Evolutionary conservation across 2,797 vertebrate species (phyloP).

Genomic region (Furcifer pardalis): DNA sequence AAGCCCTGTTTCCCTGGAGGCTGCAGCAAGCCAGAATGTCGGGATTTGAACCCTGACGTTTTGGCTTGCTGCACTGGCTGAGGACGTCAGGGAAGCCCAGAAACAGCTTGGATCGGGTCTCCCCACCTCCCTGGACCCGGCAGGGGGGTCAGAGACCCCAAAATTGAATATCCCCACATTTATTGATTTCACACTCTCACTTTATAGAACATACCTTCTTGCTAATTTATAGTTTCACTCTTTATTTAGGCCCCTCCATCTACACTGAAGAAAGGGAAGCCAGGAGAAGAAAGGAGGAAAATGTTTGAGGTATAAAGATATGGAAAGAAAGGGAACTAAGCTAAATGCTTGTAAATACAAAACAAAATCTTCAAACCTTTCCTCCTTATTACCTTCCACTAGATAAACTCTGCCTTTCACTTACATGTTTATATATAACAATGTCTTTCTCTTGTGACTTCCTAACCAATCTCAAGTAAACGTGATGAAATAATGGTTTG

Average conservation of each 20-base stretch:
- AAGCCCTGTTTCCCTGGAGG: no score
- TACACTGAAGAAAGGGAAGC: slow-evolving; percentile 86
- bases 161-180: background rate
- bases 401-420: slow-evolving; percentile 23
- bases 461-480: slow-evolving; percentile 45
- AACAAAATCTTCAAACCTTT: slow-evolving; percentile 66
- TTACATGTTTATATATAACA: background rate
- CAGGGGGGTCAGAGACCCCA: no score
- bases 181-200: slow-evolving; percentile 23
- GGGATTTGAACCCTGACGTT: no score
- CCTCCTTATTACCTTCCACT: slow-evolving; percentile 69
- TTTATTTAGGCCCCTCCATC: slow-evolving; percentile 85
- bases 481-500: slow-evolving; percentile 26
- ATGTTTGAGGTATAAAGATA: slow-evolving; percentile 86
- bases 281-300: slow-evolving; percentile 89
- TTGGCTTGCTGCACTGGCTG: no score
- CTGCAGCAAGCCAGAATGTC: no score
- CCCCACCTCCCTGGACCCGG: no score
- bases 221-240: slow-evolving; percentile 87
- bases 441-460: slow-evolving; percentile 23
- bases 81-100: no score
- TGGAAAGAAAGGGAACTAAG: slow-evolving; percentile 38
- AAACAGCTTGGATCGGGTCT: no score
- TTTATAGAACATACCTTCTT: background rate
- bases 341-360: slow-evolving; percentile 34